A percentile compares a stretch with the other conserved stretches of the same genome.
phyloP scores from a whole-genome alignment of 2,113 vertebrate species.

The Epinephelus cyanopodus region DNA sequence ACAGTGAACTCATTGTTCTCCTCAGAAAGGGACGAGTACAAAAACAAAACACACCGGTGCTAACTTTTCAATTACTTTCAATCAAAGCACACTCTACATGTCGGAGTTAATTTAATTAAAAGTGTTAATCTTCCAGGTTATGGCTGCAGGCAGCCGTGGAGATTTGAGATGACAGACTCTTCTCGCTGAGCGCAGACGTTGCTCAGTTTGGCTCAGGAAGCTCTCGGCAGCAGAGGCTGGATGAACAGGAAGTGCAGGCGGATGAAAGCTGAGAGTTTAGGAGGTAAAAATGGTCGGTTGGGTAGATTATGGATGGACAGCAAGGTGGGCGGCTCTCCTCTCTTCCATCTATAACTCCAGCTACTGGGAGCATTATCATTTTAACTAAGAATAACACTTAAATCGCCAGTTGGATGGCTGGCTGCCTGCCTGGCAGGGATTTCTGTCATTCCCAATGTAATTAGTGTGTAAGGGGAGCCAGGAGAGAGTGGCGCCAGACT shows the following conservation, averaged over 20 bases:
- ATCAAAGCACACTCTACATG: neutral
- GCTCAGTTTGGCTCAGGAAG: neutral
- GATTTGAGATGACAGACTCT: neutral
- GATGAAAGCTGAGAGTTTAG: slow-evolving; percentile 13
- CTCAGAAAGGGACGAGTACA: neutral
- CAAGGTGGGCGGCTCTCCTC: neutral
- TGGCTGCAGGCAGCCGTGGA: slow-evolving; percentile 24
- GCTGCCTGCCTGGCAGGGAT: slow-evolving; percentile 37
- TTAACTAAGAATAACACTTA: slow-evolving; percentile 47
- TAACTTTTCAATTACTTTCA: slow-evolving; percentile 9
- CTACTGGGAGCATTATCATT: slow-evolving; percentile 23
- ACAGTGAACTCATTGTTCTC: neutral
- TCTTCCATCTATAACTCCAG: slow-evolving; percentile 5
- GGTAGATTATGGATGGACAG: slow-evolving; percentile 11
- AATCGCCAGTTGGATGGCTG: slow-evolving; percentile 5
- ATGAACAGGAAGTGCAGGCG: slow-evolving; percentile 2
- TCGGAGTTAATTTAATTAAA: slow-evolving; percentile 36
- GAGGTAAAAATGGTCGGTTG: neutral
- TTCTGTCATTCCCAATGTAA: slow-evolving; percentile 68
- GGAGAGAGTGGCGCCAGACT: slow-evolving; percentile 46
- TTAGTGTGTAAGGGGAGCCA: slow-evolving; percentile 66
- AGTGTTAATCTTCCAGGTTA: slow-evolving; percentile 1
- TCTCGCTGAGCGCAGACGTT: neutral
- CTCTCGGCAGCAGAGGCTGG: slow-evolving; percentile 5
- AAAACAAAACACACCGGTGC: neutral